Evolutionary conservation across 2,888 invertebrate genomes (phyloP).

Genomic region (Brachypalpus laphriformis): DNA sequence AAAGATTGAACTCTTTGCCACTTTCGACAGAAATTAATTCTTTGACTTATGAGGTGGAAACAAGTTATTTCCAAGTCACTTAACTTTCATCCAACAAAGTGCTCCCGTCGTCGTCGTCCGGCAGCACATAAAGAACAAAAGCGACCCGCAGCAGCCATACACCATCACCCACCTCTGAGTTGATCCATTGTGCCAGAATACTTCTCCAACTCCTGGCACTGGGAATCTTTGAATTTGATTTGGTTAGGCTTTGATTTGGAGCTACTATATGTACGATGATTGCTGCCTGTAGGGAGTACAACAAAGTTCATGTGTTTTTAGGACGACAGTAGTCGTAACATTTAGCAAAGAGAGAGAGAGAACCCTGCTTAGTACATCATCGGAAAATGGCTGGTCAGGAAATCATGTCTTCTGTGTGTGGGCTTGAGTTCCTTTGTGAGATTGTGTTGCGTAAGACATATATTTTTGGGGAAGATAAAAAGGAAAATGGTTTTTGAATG

Average conservation of each 20-base stretch:
- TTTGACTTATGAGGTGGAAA: slow-evolving; percentile 73
- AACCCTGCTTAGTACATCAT: slow-evolving; percentile 26
- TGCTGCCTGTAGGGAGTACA: slow-evolving; percentile 32
- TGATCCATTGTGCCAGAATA: not conserved
- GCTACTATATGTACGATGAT: slow-evolving; percentile 18
- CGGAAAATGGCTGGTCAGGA: slow-evolving; percentile 11
- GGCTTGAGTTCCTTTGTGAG: slow-evolving; percentile 6
- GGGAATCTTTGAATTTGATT: slow-evolving; percentile 60
- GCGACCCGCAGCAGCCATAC: slow-evolving; percentile 28
- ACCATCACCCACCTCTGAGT: not conserved
- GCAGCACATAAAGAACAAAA: slow-evolving; percentile 64
- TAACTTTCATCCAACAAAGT: slow-evolving; percentile 74
- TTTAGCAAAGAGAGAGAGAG: slow-evolving; percentile 35
- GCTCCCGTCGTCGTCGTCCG: slow-evolving; percentile 62
- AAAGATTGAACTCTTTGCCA: slow-evolving; percentile 66
- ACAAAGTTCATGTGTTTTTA: slow-evolving; percentile 46
- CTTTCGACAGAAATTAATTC: slow-evolving; percentile 72
- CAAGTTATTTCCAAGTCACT: slow-evolving; percentile 72
- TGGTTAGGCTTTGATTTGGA: slow-evolving; percentile 58
- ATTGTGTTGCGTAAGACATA: slow-evolving; percentile 63
- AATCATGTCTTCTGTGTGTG: not conserved
- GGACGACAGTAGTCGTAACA: slow-evolving; percentile 31
- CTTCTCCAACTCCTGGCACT: not conserved
- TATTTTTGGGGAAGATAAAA: slow-evolving; percentile 38
- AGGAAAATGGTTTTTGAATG: slow-evolving; percentile 31